Base-by-base conservation (phyloP, 2,113 vertebrate genomes). In the Butastur rufipennis region DNA sequence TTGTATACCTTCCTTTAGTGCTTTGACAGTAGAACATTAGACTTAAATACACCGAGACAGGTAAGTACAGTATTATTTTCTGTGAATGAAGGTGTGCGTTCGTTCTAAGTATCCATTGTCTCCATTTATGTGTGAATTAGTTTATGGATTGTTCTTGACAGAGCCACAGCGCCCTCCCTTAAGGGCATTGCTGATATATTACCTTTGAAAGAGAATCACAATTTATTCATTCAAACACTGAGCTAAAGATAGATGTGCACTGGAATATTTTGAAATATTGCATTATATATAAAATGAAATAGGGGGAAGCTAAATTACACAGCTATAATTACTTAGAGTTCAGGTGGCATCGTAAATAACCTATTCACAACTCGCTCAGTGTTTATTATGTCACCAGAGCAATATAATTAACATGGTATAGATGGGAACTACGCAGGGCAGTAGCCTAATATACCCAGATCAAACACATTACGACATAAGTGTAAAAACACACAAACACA, bases 321-420 rank as follows among this genome's bases (percentile, higher is more conserved):
- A 77, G 85, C 95, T 92, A 96, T 97, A 98, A 97, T 97, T 97
- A 97, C 96, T 94, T 53, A 66, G 96, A 95, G 97, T 97, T 97
- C 96, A 97, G 97, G 96, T 97, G 96, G 96, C 93, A 48, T 96
- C 88, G 26, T 96, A 97, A 98, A 97, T 97, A 97, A 97, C 68
- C 96, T 88, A 94, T 96, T 97, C 96, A 87, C 93, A 73, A 81
- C 94, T 96, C 27, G 0, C 88, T 94, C 90, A 38, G 85, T 88
- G 91, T 96, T 97, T 97, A 95, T 97, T 95, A 97, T 97, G 94
- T 96, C 97, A 97, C 94, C 81, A 68, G 86, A 94, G 95, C 90
- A 82, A 96, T 87, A 81, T 95, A 97, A 97, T 97, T 97, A 97
- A 96, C 89, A 79, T 47, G 84, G 91, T 38, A 87, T 93, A 67